These are phyloP conservation scores for Phylloscopus whistleri DNA, from an alignment of 2,113 vertebrate genomes.

Conservation along the genomic window DNA sequence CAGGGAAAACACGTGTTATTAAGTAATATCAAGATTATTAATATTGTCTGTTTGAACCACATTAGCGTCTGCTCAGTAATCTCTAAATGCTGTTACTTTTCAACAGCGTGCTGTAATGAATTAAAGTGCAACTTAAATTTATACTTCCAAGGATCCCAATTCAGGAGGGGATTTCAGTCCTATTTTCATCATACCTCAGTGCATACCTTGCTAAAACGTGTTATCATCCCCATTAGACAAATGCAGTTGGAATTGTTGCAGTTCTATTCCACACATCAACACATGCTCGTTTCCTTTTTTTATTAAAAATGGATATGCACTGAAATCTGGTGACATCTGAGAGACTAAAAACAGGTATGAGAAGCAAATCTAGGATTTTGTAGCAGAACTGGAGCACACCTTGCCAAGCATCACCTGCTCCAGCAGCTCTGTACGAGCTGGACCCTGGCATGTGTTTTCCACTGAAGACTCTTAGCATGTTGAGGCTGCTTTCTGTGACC, in stretches of 20 bases:
- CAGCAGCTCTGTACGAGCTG: slow-evolving; percentile 24
- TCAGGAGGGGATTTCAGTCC: slow-evolving; percentile 7
- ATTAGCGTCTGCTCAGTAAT: slow-evolving; percentile 43
- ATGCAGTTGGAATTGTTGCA: slow-evolving; percentile 56
- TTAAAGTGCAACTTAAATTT: slow-evolving; percentile 35
- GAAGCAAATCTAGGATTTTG: slow-evolving; percentile 59
- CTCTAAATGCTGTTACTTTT: slow-evolving; percentile 52
- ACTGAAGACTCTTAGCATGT: slow-evolving; percentile 44
- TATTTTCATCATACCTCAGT: slow-evolving; percentile 40
- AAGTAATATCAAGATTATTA: slow-evolving; percentile 66
- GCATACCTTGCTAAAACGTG: slow-evolving; percentile 45
- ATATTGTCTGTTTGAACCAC: slow-evolving; percentile 49
- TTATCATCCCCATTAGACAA: slow-evolving; percentile 67
- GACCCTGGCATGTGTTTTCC: slow-evolving; percentile 44
- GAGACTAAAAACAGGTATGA: slow-evolving; percentile 66
- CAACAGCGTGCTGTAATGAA: slow-evolving; percentile 31
- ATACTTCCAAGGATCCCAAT: slow-evolving; percentile 20
- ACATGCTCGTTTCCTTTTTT: slow-evolving; percentile 70
- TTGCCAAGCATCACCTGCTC: slow-evolving; percentile 48
- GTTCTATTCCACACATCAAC: slow-evolving; percentile 65
- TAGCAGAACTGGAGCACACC: slow-evolving; percentile 52
- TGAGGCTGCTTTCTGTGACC: slow-evolving; percentile 60
- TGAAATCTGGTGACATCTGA: slow-evolving; percentile 45
- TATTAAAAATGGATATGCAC: slow-evolving; percentile 68
- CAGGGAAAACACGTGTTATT: slow-evolving; percentile 52